These are phyloP conservation scores for Pristionchus entomophagus DNA, from an alignment of 2,888 invertebrate species.

Conservation along the genomic window DNA sequence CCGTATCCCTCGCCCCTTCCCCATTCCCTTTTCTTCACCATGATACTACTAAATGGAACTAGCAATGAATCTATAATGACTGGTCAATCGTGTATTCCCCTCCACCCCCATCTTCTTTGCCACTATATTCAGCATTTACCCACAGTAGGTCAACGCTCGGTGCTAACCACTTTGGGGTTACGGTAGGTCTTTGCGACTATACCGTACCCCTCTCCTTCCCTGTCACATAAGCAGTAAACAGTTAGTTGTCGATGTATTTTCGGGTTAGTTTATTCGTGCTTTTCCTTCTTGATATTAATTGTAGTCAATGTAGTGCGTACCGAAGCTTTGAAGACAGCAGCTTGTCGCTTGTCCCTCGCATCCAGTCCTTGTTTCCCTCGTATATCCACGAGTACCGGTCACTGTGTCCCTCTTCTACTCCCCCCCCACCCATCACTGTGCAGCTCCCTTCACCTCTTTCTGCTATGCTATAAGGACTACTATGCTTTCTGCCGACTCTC, in stretches of 20 bases:
- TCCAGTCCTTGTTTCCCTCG: not conserved
- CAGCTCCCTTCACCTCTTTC: not conserved
- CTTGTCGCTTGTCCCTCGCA: not conserved
- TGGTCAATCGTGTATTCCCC: constrained; percentile 23
- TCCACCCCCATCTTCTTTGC: not conserved
- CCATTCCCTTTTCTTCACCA: not conserved
- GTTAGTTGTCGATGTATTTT: not conserved
- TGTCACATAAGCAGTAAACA: constrained; percentile 18
- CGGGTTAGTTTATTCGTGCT: constrained; percentile 11
- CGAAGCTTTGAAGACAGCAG: not conserved
- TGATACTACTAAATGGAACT: not conserved
- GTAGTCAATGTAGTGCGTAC: not conserved
- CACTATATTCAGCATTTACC: not conserved
- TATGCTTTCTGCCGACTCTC: constrained; percentile 7
- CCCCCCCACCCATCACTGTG: not conserved
- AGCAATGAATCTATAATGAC: constrained; percentile 42
- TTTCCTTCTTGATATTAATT: not conserved
- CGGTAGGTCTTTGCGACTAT: not conserved
- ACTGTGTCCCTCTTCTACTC: not conserved
- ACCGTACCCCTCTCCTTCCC: not conserved
- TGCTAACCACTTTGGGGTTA: not conserved
- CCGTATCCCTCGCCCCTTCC: not conserved
- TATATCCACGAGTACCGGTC: constrained; percentile 26
- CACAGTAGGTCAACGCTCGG: not conserved
- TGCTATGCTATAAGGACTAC: not conserved